Evolutionary conservation across 23 tunicate species (phyloP).

Genomic region (Oikopleura dioica): DNA sequence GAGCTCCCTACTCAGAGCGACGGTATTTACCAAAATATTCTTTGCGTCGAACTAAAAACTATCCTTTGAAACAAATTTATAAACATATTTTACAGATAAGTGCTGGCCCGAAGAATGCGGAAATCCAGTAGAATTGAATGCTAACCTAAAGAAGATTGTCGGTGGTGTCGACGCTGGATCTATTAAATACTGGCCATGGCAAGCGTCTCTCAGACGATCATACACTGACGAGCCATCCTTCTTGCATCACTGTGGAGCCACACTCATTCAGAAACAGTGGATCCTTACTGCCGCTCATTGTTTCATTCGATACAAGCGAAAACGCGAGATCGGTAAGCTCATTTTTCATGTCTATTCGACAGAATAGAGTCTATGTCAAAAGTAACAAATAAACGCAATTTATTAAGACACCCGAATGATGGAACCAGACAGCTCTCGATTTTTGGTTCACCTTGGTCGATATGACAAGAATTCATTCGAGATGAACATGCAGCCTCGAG

Average conservation of each 20-base stretch:
- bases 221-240: conserved; percentile 41
- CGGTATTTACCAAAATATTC: background rate
- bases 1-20: background rate
- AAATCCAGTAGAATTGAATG: background rate
- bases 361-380: too few relatives aligned
- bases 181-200: conserved; percentile 86
- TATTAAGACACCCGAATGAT: too few relatives aligned
- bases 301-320: conserved; percentile 28
- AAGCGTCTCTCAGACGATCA: conserved; percentile 49
- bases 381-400: too few relatives aligned
- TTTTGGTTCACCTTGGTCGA: conserved; percentile 27
- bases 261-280: conserved; percentile 36
- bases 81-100: too few relatives aligned
- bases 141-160: conserved; percentile 8
- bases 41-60: too few relatives aligned
- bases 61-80: too few relatives aligned
- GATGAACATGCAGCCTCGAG: conserved; percentile 21
- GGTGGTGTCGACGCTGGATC: conserved; percentile 53
- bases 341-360: too few relatives aligned
- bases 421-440: conserved; percentile 14
- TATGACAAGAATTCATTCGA: conserved; percentile 23
- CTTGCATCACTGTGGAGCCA: conserved; percentile 64
- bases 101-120: background rate
- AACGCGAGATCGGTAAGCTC: conserved; percentile 10
- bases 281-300: conserved; percentile 80